Evolutionary conservation across 2,797 vertebrate species (phyloP).

Genomic region (Peromyscus aztecus): DNA sequence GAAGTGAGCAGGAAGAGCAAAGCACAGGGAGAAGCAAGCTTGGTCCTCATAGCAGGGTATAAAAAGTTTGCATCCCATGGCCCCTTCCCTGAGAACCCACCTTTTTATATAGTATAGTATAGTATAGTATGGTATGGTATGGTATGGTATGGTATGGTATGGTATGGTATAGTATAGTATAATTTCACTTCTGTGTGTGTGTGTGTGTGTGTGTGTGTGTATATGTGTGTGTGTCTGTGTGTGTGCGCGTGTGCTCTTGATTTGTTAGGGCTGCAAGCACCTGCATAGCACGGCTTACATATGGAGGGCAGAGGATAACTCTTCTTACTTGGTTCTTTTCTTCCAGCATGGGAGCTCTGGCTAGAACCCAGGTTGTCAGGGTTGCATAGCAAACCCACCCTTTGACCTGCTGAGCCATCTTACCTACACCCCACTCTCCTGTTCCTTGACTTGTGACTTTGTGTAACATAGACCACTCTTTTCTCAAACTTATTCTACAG

Average conservation of each 20-base stretch:
- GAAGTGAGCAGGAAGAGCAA: neutral
- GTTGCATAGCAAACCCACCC: neutral
- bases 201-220: neutral
- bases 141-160: neutral
- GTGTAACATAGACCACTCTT: neutral
- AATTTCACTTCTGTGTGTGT: neutral
- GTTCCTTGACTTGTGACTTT: neutral
- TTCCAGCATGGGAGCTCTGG: neutral
- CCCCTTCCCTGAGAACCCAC: neutral
- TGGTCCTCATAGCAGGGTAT: neutral
- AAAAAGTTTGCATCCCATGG: neutral
- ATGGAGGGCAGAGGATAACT: neutral
- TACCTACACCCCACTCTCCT: rapidly evolving
- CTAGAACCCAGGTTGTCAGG: too few species aligned
- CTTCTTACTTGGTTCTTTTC: neutral
- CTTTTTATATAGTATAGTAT: neutral
- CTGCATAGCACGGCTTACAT: neutral
- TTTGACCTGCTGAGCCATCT: neutral
- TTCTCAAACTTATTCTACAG: neutral
- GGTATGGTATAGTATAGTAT: neutral
- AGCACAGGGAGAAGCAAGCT: neutral
- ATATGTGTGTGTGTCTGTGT: neutral
- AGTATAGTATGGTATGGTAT: neutral
- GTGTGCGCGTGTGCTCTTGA: too few species aligned
- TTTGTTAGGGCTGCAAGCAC: neutral